Conservation (phyloP, 2,797 vertebrate genomes). For the Jordanella pulchra region DNA sequence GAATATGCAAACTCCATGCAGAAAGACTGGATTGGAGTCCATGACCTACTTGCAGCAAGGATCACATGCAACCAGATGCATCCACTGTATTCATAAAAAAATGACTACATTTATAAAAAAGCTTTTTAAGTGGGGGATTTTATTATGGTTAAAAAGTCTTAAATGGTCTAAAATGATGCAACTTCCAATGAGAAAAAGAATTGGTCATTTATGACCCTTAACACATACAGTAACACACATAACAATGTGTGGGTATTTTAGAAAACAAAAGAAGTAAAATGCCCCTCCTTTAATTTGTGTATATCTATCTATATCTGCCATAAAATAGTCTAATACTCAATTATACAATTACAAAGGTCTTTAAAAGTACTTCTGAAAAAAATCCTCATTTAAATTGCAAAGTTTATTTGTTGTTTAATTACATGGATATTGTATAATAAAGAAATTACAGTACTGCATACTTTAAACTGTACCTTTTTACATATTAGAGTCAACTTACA, state of each 20-base stretch:
- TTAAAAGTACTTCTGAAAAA: not conserved
- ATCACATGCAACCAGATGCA: too few relatives aligned
- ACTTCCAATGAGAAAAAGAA: not conserved
- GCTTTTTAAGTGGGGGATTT: not conserved
- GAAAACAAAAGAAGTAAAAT: not conserved
- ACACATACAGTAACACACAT: not conserved
- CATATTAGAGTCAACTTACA: too few relatives aligned
- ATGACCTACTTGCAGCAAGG: too few relatives aligned
- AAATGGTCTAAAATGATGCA: not conserved
- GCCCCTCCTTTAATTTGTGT: not conserved
- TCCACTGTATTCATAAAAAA: too few relatives aligned
- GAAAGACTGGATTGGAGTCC: too few relatives aligned
- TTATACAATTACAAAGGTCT: not conserved
- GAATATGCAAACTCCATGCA: too few relatives aligned
- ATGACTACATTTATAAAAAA: not conserved
- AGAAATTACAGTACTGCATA: not conserved
- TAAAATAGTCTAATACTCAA: conserved; percentile 8
- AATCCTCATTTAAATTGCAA: too few relatives aligned
- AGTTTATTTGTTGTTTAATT: too few relatives aligned
- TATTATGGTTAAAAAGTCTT: not conserved
- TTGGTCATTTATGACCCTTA: not conserved
- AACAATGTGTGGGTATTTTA: not conserved
- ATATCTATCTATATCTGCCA: conserved; percentile 8
- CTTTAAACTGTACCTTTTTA: too few relatives aligned
- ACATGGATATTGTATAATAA: not conserved